phyloP scores from a whole-genome alignment of 2,113 vertebrate genomes.

The Malurus cyaneus region DNA sequence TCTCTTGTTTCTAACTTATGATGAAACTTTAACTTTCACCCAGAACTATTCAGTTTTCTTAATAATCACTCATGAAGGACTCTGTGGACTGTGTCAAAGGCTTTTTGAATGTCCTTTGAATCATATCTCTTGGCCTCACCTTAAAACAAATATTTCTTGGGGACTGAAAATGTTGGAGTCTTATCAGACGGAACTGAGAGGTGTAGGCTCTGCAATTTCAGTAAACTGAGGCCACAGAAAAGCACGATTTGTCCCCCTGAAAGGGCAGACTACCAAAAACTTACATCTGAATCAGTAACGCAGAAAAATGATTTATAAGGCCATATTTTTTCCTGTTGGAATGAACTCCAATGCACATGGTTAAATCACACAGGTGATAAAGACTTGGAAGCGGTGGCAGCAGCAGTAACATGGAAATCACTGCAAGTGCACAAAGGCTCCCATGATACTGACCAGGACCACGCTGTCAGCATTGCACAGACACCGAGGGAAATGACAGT shows the following conservation, averaged over 20 bases:
- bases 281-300: neutral
- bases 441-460: neutral
- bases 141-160: neutral
- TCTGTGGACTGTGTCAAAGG: neutral
- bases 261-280: neutral
- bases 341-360: neutral
- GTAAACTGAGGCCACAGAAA: neutral
- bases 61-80: neutral
- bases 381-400: neutral
- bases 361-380: neutral
- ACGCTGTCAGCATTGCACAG: neutral
- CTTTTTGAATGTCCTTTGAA: neutral
- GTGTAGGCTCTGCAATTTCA: neutral
- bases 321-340: neutral
- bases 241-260: neutral
- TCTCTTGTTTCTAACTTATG: neutral
- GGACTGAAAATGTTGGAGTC: neutral
- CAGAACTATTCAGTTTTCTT: neutral
- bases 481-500: neutral
- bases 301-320: neutral
- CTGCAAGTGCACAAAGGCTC: neutral
- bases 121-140: neutral
- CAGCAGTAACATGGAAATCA: neutral
- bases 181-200: neutral
- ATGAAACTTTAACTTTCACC: conserved; percentile 7